phyloP scores from a whole-genome alignment of 2,113 vertebrate genomes.

The Paralichthys olivaceus region DNA sequence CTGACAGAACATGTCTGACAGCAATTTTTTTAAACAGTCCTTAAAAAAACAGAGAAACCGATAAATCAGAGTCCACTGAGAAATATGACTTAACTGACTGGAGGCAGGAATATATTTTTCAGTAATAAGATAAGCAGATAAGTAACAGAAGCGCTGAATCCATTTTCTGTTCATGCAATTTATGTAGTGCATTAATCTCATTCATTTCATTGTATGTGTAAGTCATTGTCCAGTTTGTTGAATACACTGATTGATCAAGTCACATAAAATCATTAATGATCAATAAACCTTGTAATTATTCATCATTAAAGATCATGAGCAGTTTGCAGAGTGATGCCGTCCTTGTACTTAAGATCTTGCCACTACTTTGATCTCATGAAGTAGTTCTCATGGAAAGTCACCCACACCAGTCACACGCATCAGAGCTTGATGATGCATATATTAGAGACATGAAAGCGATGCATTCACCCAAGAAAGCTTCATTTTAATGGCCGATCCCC shows the following conservation, averaged over 20 bases:
- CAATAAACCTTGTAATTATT: neutral
- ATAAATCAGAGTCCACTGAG: no score
- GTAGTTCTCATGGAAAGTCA: neutral
- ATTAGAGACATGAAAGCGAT: neutral
- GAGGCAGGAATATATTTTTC: no score
- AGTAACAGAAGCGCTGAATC: neutral
- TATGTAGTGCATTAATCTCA: no score
- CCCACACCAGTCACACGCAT: neutral
- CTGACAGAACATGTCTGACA: no score
- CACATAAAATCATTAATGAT: neutral
- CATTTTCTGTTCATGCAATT: neutral
- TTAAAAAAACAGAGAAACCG: no score
- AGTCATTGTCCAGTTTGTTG: neutral
- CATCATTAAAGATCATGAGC: neutral
- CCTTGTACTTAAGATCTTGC: neutral
- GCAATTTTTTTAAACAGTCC: no score
- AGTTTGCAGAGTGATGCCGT: neutral
- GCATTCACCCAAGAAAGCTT: neutral
- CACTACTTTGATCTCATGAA: constrained; percentile 3
- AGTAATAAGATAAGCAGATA: neutral
- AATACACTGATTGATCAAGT: neutral
- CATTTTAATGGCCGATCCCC: neutral
- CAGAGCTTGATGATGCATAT: constrained; percentile 21
- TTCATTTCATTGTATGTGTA: no score
- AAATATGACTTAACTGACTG: no score